Evolutionary conservation across 2,797 vertebrate species (phyloP), one percentile per base, ranked within the genome.

Genomic region (Mus minutoides): DNA sequence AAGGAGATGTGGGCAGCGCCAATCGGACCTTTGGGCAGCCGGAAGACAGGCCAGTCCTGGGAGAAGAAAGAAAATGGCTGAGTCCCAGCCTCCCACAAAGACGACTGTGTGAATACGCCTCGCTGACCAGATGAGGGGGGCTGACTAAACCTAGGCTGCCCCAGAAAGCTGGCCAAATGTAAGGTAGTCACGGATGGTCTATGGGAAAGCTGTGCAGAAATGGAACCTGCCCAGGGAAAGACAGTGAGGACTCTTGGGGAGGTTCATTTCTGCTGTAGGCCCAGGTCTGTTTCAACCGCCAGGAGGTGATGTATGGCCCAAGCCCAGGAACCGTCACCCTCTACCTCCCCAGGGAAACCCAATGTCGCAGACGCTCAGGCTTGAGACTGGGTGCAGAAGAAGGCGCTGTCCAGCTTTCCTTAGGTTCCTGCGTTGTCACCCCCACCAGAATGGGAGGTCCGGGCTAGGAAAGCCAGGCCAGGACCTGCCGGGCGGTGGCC

Each of bases 51-150:
- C 95, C 29, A 31, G 75, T 56, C 82, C 95, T 56, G 83, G 43
- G 83, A 97, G 92, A 96, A 96, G 91, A 97, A 97, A 97, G 97
- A 97, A 98, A 97, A 98, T 97, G 97, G 97, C 97, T 97, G 97
- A 95, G 97, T 73, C 92, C 93, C 92, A 77, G 96, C 83, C 54
- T 89, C 90, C 91, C 73, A 97, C 95, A 96, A 96, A 96, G 96
- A 77, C 85, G 52, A 43, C 97, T 92, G 82, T 94, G 95, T n/a
- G 93, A 90, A 58, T 31, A 86, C 8, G 80, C 62, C 77, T 26
- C 78, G 94, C 86, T 89, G n/a, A 94, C 87, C 92, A 78, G 94
- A 85, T 52, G 90, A 94, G 88, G 88, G 88, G 86, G 73, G 40
- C 92, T 60, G 92, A 92, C 88, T 26, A 24, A 80, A 60, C 89